Percentiles rank a stretch among this genome's conserved stretches.
Evolutionary conservation across 2,888 invertebrate genomes (phyloP).

Genomic region (Mylabris sibirica): DNA sequence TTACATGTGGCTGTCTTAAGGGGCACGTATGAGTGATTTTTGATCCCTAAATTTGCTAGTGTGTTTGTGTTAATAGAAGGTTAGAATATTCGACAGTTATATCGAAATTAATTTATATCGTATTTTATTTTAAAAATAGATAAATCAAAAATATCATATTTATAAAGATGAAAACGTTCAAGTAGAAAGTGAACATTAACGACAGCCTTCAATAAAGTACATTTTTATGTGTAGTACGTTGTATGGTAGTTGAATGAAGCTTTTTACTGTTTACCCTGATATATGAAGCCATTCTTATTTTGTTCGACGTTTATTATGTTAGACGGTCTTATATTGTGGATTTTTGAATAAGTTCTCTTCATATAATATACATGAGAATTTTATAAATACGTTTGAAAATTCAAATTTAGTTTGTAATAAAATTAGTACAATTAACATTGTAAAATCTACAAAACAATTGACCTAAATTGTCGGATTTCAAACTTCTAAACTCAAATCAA

Average conservation of each 20-base stretch:
- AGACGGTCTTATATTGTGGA: slow-evolving; percentile 29
- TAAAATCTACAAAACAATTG: slow-evolving; percentile 36
- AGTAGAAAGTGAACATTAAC: slow-evolving; percentile 19
- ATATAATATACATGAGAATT: background rate
- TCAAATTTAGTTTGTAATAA: background rate
- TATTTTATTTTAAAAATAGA: slow-evolving; percentile 15
- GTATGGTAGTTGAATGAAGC: slow-evolving; percentile 30
- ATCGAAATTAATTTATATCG: background rate
- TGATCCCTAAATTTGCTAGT: background rate
- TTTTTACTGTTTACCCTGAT: slow-evolving; percentile 30
- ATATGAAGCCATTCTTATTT: slow-evolving; percentile 36
- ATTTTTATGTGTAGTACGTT: slow-evolving; percentile 32
- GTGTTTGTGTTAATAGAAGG: slow-evolving; percentile 12
- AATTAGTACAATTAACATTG: slow-evolving; percentile 1
- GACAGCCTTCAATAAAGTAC: slow-evolving; percentile 26
- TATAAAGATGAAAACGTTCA: slow-evolving; percentile 24
- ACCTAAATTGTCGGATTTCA: slow-evolving; percentile 38
- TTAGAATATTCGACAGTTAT: slow-evolving; percentile 7
- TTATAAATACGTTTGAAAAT: background rate
- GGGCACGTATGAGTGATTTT: slow-evolving; percentile 8
- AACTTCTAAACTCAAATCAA: slow-evolving; percentile 39
- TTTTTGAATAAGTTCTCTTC: slow-evolving; percentile 18
- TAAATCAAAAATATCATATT: slow-evolving; percentile 23
- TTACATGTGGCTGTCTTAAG: background rate
- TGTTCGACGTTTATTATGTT: slow-evolving; percentile 35